A percentile compares a stretch with the other conserved stretches of the same genome.
Conservation (phyloP, 2,797 vertebrate species). For the Phalloptychus januarius region DNA sequence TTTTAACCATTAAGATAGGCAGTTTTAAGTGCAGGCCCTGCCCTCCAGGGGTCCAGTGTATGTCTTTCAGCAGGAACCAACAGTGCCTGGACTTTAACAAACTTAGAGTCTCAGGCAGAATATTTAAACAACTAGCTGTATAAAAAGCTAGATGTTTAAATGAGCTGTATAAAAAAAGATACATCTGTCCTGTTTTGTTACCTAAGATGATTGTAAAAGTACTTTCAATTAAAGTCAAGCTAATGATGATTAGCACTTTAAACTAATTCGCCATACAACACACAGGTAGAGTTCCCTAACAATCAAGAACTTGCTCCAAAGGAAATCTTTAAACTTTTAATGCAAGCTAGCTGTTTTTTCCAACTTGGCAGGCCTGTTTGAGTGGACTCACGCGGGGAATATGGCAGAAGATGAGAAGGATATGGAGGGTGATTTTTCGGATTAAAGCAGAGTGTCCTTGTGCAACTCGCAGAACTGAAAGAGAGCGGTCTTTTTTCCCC, state of each 20-base stretch:
- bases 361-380: constrained; percentile 8
- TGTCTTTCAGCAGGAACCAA: not conserved
- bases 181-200: not conserved
- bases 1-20: not conserved
- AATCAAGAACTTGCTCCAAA: not conserved
- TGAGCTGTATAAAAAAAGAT: not conserved
- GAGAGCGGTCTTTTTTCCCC: constrained; percentile 28
- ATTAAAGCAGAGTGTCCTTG: constrained; percentile 55
- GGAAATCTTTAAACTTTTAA: constrained; percentile 2
- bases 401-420: constrained; percentile 41
- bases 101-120: not conserved
- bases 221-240: not conserved
- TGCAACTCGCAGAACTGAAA: constrained; percentile 29
- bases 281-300: not conserved
- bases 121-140: not conserved
- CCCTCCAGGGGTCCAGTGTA: not conserved
- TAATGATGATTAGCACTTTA: not conserved
- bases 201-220: not conserved
- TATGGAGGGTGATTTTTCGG: constrained; percentile 28
- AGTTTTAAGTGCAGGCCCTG: not conserved
- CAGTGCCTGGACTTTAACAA: too few species aligned
- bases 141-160: too few species aligned
- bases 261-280: not conserved
- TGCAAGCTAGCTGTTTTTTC: not conserved
- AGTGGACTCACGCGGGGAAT: constrained; percentile 31